Evolutionary conservation across 2,797 vertebrate genomes (phyloP).

Genomic region (Myotis pilosus): DNA sequence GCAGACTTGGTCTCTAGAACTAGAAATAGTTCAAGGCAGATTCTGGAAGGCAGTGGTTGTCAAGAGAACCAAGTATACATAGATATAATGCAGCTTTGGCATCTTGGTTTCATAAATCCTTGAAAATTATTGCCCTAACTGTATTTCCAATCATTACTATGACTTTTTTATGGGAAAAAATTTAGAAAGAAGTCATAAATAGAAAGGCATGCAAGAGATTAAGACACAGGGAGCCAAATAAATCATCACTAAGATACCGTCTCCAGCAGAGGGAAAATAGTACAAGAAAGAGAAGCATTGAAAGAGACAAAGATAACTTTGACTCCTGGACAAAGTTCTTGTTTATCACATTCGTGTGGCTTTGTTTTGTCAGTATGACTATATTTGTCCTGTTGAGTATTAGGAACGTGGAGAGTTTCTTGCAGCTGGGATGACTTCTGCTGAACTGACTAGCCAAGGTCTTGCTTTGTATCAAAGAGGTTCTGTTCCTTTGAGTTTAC

Average conservation of each 20-base stretch:
- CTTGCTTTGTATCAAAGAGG: slow-evolving; percentile 7
- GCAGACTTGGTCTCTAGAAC: neutral
- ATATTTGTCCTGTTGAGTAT: neutral
- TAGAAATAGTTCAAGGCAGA: neutral
- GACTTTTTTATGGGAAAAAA: neutral
- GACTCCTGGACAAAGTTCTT: neutral
- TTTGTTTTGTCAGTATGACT: neutral
- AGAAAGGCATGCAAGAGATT: neutral
- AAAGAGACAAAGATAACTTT: slow-evolving; percentile 5
- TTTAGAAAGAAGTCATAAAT: neutral
- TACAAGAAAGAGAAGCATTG: neutral
- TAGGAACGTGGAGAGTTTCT: neutral
- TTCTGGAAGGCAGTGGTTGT: neutral
- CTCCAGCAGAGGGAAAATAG: neutral
- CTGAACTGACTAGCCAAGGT: neutral
- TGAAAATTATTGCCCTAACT: neutral
- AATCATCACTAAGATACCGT: slow-evolving; percentile 15
- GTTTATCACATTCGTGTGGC: neutral
- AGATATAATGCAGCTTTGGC: neutral
- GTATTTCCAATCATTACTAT: neutral
- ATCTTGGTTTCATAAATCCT: neutral
- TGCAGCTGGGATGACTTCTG: neutral
- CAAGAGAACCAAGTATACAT: neutral
- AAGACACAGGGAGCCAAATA: slow-evolving; percentile 2
- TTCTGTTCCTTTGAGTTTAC: neutral